Base-by-base conservation (phyloP, 2,888 invertebrate species). In the Noctua janthina region DNA sequence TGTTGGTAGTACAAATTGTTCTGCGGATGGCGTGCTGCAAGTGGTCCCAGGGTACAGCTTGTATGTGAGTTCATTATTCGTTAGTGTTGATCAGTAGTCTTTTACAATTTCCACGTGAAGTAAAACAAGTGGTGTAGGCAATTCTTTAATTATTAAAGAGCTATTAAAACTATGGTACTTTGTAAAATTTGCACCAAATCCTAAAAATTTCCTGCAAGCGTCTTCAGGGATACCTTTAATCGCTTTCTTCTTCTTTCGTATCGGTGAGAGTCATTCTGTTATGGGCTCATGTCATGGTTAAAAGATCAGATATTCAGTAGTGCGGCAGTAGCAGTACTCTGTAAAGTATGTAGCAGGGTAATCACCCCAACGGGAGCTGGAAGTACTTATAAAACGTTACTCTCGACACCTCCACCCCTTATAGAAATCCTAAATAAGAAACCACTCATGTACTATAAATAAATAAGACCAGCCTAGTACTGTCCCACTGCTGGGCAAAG, bases 11-110 rank as follows among this genome's bases (percentile, higher is more conserved):
- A 68, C 29, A 46, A 82, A 64, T 62, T 77, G 23, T 15, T 59
- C 20, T 67, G 20, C 54, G 46, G 20, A 67, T 62, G 62, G 56
- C 69, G 39, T 70, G 62, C 54, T 72, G n/a, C 69, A 79, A 79
- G 51, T 79, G 69, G 64, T 66, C 74, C 51, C 79, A 73, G 39
- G 68, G 64, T 69, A 69, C 79, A 79, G 49, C 51, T 54, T 54
- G 54, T 64, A 69, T 64, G 64, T 64, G 71, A 64, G 56, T 35
- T 68, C 56, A 75, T 76, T 82, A 49, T 68, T 74, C 15, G 49
- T 69, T 74, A 43, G 59, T 74, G 51, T 70, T 77, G 66, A 54
- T 72, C 51, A 74, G 35, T 69, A 64, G 23, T 13, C 17, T 68
- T 39, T 29, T 66, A 51, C 69, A 64, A 82, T 85, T 75, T 67